These are phyloP conservation scores for Aporophyla lueneburgensis DNA, from an alignment of 2,888 invertebrate genomes.

Conservation along the genomic window DNA sequence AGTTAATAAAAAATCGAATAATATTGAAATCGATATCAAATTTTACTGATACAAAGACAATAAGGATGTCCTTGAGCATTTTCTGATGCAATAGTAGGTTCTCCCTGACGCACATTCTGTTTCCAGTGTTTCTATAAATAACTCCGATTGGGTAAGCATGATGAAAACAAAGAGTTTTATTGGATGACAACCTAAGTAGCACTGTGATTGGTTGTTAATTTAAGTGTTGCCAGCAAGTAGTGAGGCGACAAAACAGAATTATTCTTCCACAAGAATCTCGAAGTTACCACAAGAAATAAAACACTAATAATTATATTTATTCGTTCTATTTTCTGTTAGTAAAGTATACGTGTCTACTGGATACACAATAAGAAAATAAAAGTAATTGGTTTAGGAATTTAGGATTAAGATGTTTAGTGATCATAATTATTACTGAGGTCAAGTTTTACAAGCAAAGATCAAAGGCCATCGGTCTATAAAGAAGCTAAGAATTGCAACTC, in stretches of 20 bases:
- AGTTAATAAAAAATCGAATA: background rate
- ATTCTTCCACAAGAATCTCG: slow-evolving; percentile 15
- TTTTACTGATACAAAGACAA: slow-evolving; percentile 43
- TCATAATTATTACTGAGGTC: background rate
- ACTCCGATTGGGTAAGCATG: background rate
- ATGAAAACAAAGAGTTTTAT: slow-evolving; percentile 33
- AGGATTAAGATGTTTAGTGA: no score
- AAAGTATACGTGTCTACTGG: background rate
- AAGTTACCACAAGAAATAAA: slow-evolving; percentile 46
- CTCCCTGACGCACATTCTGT: slow-evolving; percentile 51
- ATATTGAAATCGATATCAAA: background rate
- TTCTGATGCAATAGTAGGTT: slow-evolving; percentile 78
- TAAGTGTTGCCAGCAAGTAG: background rate
- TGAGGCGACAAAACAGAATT: slow-evolving; percentile 13
- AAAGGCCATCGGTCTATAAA: background rate
- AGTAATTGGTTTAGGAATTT: background rate
- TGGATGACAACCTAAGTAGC: background rate
- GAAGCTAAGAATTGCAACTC: background rate
- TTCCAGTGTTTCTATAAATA: slow-evolving; percentile 39
- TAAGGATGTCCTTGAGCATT: slow-evolving; percentile 57
- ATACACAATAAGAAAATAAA: no score
- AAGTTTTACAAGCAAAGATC: background rate
- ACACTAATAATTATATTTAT: background rate
- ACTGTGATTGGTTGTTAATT: background rate
- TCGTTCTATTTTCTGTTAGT: background rate